Evolutionary conservation across 2,113 vertebrate genomes (phyloP), one percentile per base, ranked within the genome.

Genomic region (Muntiacus muntjak): DNA sequence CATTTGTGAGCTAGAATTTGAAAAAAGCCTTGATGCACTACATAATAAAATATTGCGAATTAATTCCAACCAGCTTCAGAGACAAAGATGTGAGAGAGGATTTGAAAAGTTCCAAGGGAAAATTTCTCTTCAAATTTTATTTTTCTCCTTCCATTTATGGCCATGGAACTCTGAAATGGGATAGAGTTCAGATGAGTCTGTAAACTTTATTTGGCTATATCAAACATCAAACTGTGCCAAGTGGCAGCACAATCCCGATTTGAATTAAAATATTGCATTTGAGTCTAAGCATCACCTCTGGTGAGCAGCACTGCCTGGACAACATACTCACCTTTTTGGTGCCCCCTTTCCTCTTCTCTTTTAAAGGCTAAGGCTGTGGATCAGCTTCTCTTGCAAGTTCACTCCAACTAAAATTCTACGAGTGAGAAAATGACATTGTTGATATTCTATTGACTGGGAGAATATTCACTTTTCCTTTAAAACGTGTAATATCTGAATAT

Each of bases 21-120:
- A 86, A 92, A 93, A 40, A 67, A 17, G 36, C 36, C 30, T 91
- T 30, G 36, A 85, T 52, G 28, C 13, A 58, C 19, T 86, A 33
- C 67, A 25, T 86, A 88, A 94, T 94, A 91, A 97, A 97, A 89
- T 94, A 74, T 86, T 89, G 64, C 54, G 71, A 58, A 83, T 74
- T 86, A 67, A 74, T 96, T 98, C 78, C 89, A 71, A 79, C 54
- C 60, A 96, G 3, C 94, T 89, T 95, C 76, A 93, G 88, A 81
- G 50, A 91, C 50, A 83, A 6, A 47, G 67, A 45, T 55, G 36
- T 60, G 13, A 82, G 43, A 95, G 6, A 90, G 36, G 40, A 33
- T 94, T 30, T 84, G 62, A 89, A 92, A 91, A 1, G 0, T 94
- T 92, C 54, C 15, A 60, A 64, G 47, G 83, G 33, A 94, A 45